Base-by-base conservation (phyloP, 2,113 vertebrate genomes). In the Perca fluviatilis region DNA sequence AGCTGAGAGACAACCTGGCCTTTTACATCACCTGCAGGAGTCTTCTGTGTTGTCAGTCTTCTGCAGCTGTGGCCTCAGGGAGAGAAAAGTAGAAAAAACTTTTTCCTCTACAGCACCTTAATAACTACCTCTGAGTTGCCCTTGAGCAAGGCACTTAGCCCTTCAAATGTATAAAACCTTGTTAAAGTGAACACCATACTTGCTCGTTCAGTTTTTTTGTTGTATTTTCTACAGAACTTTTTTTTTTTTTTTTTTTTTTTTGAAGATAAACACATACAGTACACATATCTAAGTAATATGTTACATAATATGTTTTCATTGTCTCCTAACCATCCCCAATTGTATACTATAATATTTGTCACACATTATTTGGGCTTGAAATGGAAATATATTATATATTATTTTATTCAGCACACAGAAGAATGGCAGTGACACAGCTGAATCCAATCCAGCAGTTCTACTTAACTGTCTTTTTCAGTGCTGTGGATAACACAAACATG, bases 1-100 rank as follows among this genome's bases (percentile, higher is more conserved):
- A 80, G 86, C 77, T 14, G 71, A 89, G 67, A 65, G 62, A 33
- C 77, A 82, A 86, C 86, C 77, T 84, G 80, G 75, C 71, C 19
- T 73, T 36, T 76, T 53, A 15, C 40, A 57, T 78, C 74, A 81
- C 81, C 82, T 82, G 87, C 82, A 68, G 84, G 80, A 77, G 16
- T 85, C 79, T 53, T 70, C 61, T 70, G 60, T 89, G 81, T 88
- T 85, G 10, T 43, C 40, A 43, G 10, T 43, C 10, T 84, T 70
- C 77, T 49, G 76, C 79, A 54, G 75, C 27, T 27, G 36, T 56
- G 76, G 74, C 82, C 74, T 70, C 12, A 5, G 63, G 74, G 30
- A 73, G 33, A 36, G 19, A 62, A 66, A 64, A 33, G 18, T 40
- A 13, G 5, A 61, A 49, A 58, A 71, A 25, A 66, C 16, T 11